Conservation (phyloP, 2,888 invertebrate genomes). For the Sesia bembeciformis region DNA sequence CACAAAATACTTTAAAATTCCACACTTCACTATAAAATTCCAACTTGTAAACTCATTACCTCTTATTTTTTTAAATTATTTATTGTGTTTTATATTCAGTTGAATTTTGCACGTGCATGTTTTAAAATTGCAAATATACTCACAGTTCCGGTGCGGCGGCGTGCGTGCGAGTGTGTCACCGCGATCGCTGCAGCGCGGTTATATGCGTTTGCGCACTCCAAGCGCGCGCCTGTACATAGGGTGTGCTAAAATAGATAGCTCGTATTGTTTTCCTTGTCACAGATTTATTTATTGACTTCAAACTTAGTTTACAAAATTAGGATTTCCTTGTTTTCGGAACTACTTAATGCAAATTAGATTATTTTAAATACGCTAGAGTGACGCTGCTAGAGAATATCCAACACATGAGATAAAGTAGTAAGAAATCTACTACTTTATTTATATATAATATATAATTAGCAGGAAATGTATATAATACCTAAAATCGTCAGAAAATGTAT, state of each 20-base stretch:
- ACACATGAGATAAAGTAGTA: no score
- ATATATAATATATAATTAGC: no score
- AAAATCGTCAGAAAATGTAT: no score
- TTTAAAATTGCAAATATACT: conserved; percentile 24
- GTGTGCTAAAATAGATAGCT: conserved; percentile 20
- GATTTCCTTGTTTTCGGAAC: background rate
- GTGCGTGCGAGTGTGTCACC: conserved; percentile 47
- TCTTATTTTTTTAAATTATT: background rate
- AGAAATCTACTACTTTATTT: no score
- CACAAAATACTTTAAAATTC: no score
- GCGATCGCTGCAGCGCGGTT: conserved; percentile 35
- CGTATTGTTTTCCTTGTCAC: background rate
- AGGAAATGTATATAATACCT: no score
- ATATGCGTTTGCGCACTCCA: conserved; percentile 44
- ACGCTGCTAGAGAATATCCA: no score
- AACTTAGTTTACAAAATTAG: no score
- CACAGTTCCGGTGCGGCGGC: conserved; percentile 41
- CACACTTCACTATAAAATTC: background rate
- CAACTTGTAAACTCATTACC: background rate
- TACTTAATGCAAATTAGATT: background rate
- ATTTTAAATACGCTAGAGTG: no score
- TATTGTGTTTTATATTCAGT: background rate
- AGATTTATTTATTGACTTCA: no score
- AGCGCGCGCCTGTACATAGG: conserved; percentile 30
- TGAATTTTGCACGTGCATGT: background rate